Conservation (phyloP, 2,888 invertebrate genomes). For the Tetramorium bicarinatum region DNA sequence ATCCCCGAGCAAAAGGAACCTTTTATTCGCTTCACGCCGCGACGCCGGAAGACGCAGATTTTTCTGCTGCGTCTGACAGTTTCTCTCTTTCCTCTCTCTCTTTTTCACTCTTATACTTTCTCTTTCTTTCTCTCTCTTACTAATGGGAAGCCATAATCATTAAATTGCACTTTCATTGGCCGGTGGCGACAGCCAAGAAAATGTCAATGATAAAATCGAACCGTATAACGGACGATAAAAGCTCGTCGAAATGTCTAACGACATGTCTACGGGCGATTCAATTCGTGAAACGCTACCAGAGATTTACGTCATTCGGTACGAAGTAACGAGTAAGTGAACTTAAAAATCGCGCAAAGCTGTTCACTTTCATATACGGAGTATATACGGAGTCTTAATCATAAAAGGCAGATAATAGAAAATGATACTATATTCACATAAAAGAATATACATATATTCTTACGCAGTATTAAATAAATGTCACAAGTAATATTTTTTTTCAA, state of each 20-base stretch:
- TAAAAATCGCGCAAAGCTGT: conserved; percentile 15
- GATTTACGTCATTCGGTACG: conserved; percentile 29
- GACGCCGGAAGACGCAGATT: conserved; percentile 34
- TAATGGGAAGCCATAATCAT: conserved; percentile 57
- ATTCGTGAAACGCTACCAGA: conserved; percentile 20
- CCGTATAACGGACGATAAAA: conserved; percentile 53
- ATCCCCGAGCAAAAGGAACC: conserved; percentile 5
- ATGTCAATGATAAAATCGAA: conserved; percentile 56
- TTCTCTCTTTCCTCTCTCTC: neutral
- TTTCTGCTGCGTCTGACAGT: conserved; percentile 14
- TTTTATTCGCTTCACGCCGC: neutral
- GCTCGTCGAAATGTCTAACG: conserved; percentile 29
- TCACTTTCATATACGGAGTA: neutral
- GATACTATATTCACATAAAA: neutral
- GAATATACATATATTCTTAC: neutral
- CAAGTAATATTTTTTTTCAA: neutral
- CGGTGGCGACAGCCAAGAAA: conserved; percentile 41
- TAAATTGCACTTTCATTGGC: conserved; percentile 50
- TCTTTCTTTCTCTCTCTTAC: conserved; percentile 9
- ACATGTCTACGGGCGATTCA: conserved; percentile 34
- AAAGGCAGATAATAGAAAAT: neutral
- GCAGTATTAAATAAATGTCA: neutral
- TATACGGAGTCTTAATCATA: neutral
- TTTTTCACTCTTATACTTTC: neutral
- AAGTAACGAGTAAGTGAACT: neutral